Evolutionary conservation across 1,140 invertebrate genomes (phyloP), one percentile per base, ranked within the genome.

Genomic region (Diplogasteroides magnus): DNA sequence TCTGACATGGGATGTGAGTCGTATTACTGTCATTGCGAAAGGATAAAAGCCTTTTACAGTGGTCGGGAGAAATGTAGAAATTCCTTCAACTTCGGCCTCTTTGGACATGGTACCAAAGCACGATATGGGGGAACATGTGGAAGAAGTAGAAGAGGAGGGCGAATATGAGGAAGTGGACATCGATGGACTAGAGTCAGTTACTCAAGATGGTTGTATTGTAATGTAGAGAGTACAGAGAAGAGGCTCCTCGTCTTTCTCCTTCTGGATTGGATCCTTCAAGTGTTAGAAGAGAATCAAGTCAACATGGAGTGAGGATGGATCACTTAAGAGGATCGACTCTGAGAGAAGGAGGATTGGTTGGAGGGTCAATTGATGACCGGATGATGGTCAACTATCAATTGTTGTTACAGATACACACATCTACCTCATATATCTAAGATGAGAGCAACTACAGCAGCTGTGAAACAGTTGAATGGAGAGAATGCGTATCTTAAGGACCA

Each of bases 401-500:
- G 6, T 6, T 48, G 19, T 48, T 48, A 19, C 37, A 48, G 37
- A 48, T 48, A 48, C 37, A 6, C 6, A 19, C 37, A 48, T 19
- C 19, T 48, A 19, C 37, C 37, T 48, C 6, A 48, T 19, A 48
- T 48, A 48, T 11, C 6, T 19, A 48, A 48, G 19, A 19, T 48
- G 19, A 6, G 37, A 11, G 37, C 37, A 48, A 48, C 37, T 48
- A 6, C 6, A 48, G 37, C 37, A 48, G 37, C 37, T 11, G n/a
- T 65, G 14, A 65, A 65, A 55, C 64, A 65, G 32, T 25, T 65
- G 13, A 48, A 37, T 23, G 64, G 64, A 48, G 64, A 65, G 27
- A 65, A 65, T 25, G 48, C 25, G 13, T 65, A 65, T 29, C 29
- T 65, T 15, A 65, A 65, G 48, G 64, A 65, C 26, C 64, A 65